Evolutionary conservation across 2,888 invertebrate species (phyloP).

Genomic region (Tachina fera): DNA sequence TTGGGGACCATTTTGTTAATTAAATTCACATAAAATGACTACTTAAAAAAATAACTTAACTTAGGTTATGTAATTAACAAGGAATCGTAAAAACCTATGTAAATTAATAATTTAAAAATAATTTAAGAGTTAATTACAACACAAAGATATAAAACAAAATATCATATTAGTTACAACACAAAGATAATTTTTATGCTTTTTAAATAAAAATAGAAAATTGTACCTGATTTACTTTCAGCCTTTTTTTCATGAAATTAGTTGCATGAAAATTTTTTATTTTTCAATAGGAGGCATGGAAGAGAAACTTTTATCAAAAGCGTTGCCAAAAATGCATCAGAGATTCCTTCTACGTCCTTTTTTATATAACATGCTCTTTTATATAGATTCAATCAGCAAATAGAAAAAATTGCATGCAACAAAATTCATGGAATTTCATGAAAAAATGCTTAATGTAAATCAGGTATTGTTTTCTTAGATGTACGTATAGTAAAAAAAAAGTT

Average conservation of each 20-base stretch:
- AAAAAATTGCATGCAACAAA: too few species aligned
- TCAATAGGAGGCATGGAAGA: too few species aligned
- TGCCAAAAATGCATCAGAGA: too few species aligned
- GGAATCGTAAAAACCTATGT: slow-evolving; percentile 2
- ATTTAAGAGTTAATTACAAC: slow-evolving; percentile 62
- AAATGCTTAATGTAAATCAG: too few species aligned
- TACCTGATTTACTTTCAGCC: too few species aligned
- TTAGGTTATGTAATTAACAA: slow-evolving; percentile 15
- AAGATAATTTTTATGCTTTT: background rate
- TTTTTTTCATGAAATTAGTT: too few species aligned
- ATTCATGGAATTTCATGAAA: too few species aligned
- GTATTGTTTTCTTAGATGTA: background rate
- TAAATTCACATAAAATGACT: slow-evolving; percentile 32
- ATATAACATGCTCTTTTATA: too few species aligned
- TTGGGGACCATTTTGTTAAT: slow-evolving; percentile 17
- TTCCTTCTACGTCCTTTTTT: too few species aligned
- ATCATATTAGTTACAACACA: slow-evolving; percentile 55
- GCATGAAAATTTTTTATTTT: too few species aligned
- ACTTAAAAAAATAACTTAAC: slow-evolving; percentile 25
- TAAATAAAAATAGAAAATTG: slow-evolving; percentile 9
- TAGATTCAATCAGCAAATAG: too few species aligned
- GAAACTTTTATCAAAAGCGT: too few species aligned
- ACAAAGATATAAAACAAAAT: slow-evolving; percentile 42
- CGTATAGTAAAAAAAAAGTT: slow-evolving; percentile 1
- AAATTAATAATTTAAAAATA: slow-evolving; percentile 32